Evolutionary conservation across 2,113 vertebrate genomes (phyloP), one percentile per base, ranked within the genome.

Genomic region (Neolamprologus longior): DNA sequence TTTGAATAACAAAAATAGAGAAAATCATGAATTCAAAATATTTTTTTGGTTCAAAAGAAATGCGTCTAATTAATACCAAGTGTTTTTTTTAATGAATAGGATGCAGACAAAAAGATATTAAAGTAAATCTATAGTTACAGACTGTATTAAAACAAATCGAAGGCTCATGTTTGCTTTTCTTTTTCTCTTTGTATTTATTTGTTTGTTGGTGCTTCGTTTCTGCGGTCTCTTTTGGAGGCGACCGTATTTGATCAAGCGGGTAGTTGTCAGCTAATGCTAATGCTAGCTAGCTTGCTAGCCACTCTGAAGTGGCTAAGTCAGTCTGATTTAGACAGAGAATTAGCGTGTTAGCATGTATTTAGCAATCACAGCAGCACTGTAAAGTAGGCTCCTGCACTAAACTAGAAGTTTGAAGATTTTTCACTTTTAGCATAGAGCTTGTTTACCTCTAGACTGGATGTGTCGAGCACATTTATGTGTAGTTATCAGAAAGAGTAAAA

Each of bases 201-300:
- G 9, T n/a, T 66, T 66, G 31, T 66, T n/a, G 31, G 5, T 63
- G 28, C 28, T 33, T 0, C 3, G 1, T 63, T n/a, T 63, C 2
- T 19, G 4, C 3, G 1, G 0, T 37, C 9, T 37, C 9, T n/a
- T n/a, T 3, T 12, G 17, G 9, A 66, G 17, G 9, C 4, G 11
- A 26, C 54, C 4, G 2, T 55, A 57, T 26, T 57, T 57, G 24
- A 7, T 57, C 21, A 7, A 57, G 21, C 5, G 6, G 17, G 31
- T 66, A 35, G 35, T 9, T 68, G n/a, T 40, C 35, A 21, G 17
- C 8, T 40, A 40, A 68, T 31, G 26, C 31, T 68, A 68, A 19
- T 24, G 35, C n/a, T 40, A 68, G 35, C 35, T 68, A 40, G 35
- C 35, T 24, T 9, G 35, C n/a, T 21, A 68, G 33, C 33, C 17